Evolutionary conservation across 1,140 invertebrate species (phyloP).

Genomic region (Drosophila leontia): DNA sequence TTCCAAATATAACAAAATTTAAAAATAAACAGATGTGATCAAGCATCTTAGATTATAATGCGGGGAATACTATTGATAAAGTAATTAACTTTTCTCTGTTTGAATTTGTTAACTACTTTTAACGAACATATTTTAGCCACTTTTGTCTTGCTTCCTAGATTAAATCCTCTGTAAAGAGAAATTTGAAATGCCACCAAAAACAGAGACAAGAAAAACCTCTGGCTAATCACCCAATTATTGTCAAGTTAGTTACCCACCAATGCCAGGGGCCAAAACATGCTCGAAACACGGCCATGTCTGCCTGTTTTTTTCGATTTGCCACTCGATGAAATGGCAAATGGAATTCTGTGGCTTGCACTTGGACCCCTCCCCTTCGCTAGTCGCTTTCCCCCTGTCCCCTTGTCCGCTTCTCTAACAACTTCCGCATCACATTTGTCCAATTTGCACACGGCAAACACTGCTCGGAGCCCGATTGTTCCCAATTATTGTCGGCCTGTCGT

Average conservation of each 20-base stretch:
- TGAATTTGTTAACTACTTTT: no score
- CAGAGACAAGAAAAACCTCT: constrained; percentile 7
- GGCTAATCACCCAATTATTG: constrained; percentile 34
- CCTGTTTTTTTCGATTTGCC: constrained; percentile 25
- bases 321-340: constrained; percentile 40
- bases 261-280: constrained; percentile 37
- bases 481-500: constrained; percentile 68
- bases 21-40: constrained; percentile 36
- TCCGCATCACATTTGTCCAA: constrained; percentile 79
- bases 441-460: constrained; percentile 59
- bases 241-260: constrained; percentile 46
- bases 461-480: constrained; percentile 72
- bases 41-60: neutral
- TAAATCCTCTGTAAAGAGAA: constrained; percentile 25
- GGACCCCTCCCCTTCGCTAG: neutral
- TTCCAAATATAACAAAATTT: constrained; percentile 12
- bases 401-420: constrained; percentile 56
- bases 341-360: constrained; percentile 20
- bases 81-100: neutral
- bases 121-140: neutral
- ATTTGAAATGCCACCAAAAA: constrained; percentile 13
- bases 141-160: neutral
- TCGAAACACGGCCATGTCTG: constrained; percentile 34
- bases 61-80: neutral
- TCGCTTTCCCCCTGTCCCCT: neutral